These are phyloP conservation scores for Tokudaia muenninki DNA, from an alignment of 2,797 vertebrate genomes.

Conservation along the genomic window DNA sequence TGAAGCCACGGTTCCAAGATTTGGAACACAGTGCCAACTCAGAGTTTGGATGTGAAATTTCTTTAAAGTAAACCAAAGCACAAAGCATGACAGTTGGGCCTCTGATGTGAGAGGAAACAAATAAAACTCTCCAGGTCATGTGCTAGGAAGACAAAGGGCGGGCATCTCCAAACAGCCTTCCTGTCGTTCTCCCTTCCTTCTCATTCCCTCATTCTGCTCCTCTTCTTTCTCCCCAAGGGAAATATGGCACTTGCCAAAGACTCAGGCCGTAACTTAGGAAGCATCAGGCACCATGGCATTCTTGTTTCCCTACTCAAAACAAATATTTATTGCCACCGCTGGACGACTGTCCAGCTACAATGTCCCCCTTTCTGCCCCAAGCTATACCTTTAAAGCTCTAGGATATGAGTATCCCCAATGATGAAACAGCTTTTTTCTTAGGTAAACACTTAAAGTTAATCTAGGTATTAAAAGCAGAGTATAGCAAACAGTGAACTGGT, in stretches of 20 bases:
- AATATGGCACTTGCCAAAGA: conserved; percentile 47
- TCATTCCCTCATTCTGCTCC: not conserved
- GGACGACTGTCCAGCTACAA: not conserved
- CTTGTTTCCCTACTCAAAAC: conserved; percentile 14
- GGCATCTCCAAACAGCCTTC: not conserved
- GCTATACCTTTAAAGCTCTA: not conserved
- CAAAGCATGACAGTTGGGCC: conserved; percentile 1
- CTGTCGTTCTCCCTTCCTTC: not conserved
- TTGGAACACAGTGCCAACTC: conserved; percentile 45
- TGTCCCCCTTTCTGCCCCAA: not conserved
- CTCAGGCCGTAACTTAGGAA: conserved; percentile 3
- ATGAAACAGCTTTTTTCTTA: not conserved
- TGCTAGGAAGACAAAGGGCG: conserved; percentile 6
- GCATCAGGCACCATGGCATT: conserved; percentile 12
- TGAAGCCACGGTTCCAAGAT: conserved; percentile 25
- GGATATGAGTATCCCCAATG: not conserved
- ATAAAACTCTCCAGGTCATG: not conserved
- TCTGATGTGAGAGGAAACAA: conserved; percentile 29
- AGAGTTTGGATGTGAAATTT: not conserved
- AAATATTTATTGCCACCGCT: conserved; percentile 11
- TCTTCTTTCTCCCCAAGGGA: conserved; percentile 9
- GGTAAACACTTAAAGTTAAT: not conserved
- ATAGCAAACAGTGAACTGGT: not conserved
- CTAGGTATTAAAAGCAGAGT: not conserved
- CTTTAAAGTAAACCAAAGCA: conserved; percentile 39